These are phyloP conservation scores for Diaperis boleti DNA, from an alignment of 2,888 invertebrate species.

Conservation along the genomic window DNA sequence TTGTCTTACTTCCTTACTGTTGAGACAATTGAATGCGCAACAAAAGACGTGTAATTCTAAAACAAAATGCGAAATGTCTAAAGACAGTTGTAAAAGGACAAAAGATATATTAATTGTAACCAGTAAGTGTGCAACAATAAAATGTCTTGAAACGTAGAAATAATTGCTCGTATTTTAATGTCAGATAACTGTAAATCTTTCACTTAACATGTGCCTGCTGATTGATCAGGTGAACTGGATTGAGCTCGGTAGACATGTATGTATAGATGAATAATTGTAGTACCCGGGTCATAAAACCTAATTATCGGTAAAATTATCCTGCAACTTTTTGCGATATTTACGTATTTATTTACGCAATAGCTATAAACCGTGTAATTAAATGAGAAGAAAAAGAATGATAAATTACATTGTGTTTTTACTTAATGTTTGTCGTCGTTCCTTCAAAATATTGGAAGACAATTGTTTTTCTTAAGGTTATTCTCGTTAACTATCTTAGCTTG, in stretches of 20 bases:
- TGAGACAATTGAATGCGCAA: slow-evolving; percentile 3
- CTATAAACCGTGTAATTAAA: no score
- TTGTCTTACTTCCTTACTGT: background rate
- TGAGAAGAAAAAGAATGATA: no score
- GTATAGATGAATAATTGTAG: background rate
- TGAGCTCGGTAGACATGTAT: background rate
- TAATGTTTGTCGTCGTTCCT: no score
- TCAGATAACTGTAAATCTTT: slow-evolving; percentile 28
- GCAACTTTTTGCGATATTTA: background rate
- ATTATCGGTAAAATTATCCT: no score
- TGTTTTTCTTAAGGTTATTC: no score
- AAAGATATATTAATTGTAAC: background rate
- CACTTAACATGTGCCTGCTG: slow-evolving; percentile 9
- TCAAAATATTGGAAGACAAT: no score
- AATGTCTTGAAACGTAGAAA: slow-evolving; percentile 23
- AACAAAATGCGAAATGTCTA: background rate
- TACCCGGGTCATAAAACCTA: background rate
- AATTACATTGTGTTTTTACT: no score
- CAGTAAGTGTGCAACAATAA: background rate
- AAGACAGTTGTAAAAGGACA: background rate
- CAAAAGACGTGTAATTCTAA: background rate
- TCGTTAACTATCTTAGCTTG: no score
- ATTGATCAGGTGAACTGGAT: slow-evolving; percentile 2
- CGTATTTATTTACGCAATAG: background rate
- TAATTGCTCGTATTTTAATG: slow-evolving; percentile 23